Conservation (phyloP, 2,888 invertebrate genomes). For the Galerucella pusilla region DNA sequence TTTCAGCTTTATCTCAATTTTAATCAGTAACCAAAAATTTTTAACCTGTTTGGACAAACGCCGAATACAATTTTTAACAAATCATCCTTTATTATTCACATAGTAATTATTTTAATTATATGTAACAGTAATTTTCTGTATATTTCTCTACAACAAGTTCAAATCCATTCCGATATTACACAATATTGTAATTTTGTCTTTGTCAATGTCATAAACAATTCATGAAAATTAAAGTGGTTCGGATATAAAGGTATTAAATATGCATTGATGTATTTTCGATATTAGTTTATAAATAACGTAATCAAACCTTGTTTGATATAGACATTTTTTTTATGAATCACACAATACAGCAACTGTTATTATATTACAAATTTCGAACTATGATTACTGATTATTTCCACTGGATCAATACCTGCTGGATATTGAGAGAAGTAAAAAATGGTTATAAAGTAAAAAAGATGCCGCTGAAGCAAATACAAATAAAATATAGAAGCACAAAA, state of each 20-base stretch:
- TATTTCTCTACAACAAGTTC: neutral
- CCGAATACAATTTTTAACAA: neutral
- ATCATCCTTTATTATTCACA: neutral
- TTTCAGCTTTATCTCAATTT: no score
- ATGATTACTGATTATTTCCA: no score
- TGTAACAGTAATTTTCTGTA: neutral
- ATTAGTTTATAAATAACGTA: conserved; percentile 16
- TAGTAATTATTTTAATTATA: neutral
- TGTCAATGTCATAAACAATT: conserved; percentile 21
- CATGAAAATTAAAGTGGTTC: conserved; percentile 24
- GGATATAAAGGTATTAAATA: conserved; percentile 24
- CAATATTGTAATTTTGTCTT: conserved; percentile 5
- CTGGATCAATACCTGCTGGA: no score
- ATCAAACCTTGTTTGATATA: conserved; percentile 4
- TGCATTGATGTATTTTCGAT: conserved; percentile 20
- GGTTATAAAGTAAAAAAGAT: no score
- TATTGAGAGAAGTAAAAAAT: no score
- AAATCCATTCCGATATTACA: neutral
- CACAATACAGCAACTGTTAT: neutral
- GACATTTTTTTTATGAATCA: neutral
- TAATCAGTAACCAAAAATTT: no score
- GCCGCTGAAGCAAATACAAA: no score
- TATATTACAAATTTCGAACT: neutral
- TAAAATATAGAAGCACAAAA: no score
- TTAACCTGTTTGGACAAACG: neutral